Conservation (phyloP, 1,140 invertebrate genomes). For the Telenomus remus region DNA sequence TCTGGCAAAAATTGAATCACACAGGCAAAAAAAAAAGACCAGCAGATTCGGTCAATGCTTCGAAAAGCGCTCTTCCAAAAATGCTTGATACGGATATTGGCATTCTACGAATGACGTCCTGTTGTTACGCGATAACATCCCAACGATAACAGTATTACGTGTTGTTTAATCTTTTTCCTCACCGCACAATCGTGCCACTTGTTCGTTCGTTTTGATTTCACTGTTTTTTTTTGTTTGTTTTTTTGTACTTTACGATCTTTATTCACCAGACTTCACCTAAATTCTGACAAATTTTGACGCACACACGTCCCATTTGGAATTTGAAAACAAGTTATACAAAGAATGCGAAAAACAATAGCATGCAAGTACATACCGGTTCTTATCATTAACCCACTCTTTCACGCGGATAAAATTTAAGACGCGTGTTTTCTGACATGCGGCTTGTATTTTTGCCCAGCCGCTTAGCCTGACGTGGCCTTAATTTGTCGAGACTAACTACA, state of each 20-base stretch:
- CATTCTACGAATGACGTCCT: slow-evolving; percentile 52
- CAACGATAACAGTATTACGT: slow-evolving; percentile 47
- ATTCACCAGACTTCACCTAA: not conserved
- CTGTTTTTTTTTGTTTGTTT: slow-evolving; percentile 6
- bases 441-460: slow-evolving; percentile 39
- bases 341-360: too few species aligned
- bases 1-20: slow-evolving; percentile 57
- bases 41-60: slow-evolving; percentile 25
- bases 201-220: not conserved
- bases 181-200: slow-evolving; percentile 4
- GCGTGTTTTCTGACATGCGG: slow-evolving; percentile 25
- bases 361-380: not conserved
- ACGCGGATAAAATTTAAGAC: slow-evolving; percentile 23
- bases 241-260: too few species aligned
- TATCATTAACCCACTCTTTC: slow-evolving; percentile 2
- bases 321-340: too few species aligned
- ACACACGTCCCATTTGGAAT: too few species aligned
- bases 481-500: slow-evolving; percentile 54
- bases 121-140: slow-evolving; percentile 45
- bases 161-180: slow-evolving; percentile 25
- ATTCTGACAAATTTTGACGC: too few species aligned
- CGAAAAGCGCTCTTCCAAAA: slow-evolving; percentile 27
- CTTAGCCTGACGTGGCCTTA: slow-evolving; percentile 50
- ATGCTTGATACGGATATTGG: slow-evolving; percentile 53
- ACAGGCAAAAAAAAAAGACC: slow-evolving; percentile 39